These are phyloP conservation scores for Stichopus chloronotus DNA, from an alignment of 35 echinoderm and acorn worm species.

Conservation along the genomic window DNA sequence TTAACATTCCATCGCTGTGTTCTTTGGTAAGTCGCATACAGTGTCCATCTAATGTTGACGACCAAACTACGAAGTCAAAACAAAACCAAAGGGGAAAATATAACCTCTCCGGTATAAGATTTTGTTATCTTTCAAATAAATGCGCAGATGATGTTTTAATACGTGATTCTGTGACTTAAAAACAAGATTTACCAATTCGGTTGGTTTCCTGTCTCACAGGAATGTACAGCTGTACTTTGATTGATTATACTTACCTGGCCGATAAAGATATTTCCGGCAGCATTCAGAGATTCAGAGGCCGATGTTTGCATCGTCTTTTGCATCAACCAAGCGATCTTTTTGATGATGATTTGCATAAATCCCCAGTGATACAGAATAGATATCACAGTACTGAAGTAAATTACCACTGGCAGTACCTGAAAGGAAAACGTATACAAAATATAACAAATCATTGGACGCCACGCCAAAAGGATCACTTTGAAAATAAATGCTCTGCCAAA, in stretches of 20 bases:
- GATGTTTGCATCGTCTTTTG: slow-evolving; percentile 75
- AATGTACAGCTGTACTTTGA: too few species aligned
- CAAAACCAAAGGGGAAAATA: too few species aligned
- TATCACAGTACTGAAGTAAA: slow-evolving; percentile 74
- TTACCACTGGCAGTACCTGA: slow-evolving; percentile 74
- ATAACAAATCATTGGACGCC: neutral
- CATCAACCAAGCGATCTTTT: slow-evolving; percentile 75
- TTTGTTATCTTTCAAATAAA: too few species aligned
- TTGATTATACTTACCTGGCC: slow-evolving; percentile 56
- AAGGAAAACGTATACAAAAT: neutral
- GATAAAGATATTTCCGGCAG: slow-evolving; percentile 84
- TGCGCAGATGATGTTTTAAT: neutral
- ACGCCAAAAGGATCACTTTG: too few species aligned
- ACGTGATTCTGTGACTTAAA: neutral
- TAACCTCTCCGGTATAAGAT: too few species aligned
- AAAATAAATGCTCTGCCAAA: too few species aligned
- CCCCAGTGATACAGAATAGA: slow-evolving; percentile 68
- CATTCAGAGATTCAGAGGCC: slow-evolving; percentile 74
- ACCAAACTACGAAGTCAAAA: too few species aligned
- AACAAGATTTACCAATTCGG: too few species aligned
- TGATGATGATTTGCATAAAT: slow-evolving; percentile 68
- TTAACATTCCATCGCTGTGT: too few species aligned
- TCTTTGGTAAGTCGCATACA: too few species aligned
- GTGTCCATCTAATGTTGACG: too few species aligned
- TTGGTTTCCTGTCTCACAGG: too few species aligned